Percentiles rank a stretch among this genome's conserved stretches.
These are phyloP conservation scores for Cyclophora albipunctata DNA, from an alignment of 2,888 invertebrate species.

Conservation along the genomic window DNA sequence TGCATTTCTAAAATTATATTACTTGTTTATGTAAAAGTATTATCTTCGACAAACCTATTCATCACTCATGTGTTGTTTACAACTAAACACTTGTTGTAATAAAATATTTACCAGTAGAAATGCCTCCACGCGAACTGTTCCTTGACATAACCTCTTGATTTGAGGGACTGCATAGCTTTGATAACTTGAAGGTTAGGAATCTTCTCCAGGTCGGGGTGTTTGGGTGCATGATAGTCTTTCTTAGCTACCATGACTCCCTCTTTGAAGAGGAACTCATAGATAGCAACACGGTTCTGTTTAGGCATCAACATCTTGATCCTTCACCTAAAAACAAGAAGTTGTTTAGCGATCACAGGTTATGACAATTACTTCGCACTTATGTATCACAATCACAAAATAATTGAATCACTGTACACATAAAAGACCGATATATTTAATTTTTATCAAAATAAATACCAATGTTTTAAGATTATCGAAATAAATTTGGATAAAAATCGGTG, in stretches of 20 bases:
- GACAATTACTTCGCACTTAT: constrained; percentile 16
- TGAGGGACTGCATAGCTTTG: constrained; percentile 97
- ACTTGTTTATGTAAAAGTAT: too few species aligned
- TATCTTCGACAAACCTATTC: too few species aligned
- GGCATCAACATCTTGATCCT: constrained; percentile 98
- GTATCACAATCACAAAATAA: constrained; percentile 22
- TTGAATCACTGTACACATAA: constrained; percentile 6
- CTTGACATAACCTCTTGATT: constrained; percentile 97
- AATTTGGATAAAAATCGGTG: constrained; percentile 23
- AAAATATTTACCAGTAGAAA: constrained; percentile 89
- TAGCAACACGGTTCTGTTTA: constrained; percentile 96
- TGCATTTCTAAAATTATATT: too few species aligned
- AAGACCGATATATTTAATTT: constrained; percentile 5
- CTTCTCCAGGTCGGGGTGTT: constrained; percentile 95
- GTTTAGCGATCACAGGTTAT: constrained; percentile 36
- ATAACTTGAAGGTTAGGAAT: constrained; percentile 99
- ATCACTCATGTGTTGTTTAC: too few species aligned
- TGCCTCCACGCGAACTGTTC: constrained; percentile 99
- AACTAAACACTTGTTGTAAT: too few species aligned
- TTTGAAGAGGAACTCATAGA: constrained; percentile 98
- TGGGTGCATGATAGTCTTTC: constrained; percentile 98
- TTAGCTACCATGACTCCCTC: constrained; percentile 99
- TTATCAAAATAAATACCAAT: constrained; percentile 5
- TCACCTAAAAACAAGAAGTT: constrained; percentile 55
- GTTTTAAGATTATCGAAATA: constrained; percentile 25